Conservation (phyloP, 2,797 vertebrate genomes). For the Eulemur rubriventer region DNA sequence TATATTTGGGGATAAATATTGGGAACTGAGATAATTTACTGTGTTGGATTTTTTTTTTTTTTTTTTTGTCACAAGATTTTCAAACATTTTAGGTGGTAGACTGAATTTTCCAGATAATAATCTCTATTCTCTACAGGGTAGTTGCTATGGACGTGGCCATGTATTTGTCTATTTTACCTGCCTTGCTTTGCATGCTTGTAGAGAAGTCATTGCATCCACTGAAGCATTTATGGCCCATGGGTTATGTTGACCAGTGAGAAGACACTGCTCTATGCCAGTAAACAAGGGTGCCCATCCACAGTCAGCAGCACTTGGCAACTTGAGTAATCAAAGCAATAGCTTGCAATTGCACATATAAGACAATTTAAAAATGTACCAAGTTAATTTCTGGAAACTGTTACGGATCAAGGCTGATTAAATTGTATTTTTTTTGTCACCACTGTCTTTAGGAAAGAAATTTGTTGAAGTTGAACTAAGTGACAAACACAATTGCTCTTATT, state of each 20-base stretch:
- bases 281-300: neutral
- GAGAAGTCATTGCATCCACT: neutral
- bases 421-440: neutral
- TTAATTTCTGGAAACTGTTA: constrained; percentile 61
- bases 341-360: constrained; percentile 21
- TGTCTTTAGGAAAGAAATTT: constrained; percentile 48
- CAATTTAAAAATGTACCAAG: constrained; percentile 52
- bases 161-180: neutral
- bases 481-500: neutral
- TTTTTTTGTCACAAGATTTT: neutral
- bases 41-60: neutral
- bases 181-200: neutral
- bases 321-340: neutral
- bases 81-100: neutral
- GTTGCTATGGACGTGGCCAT: neutral
- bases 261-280: neutral
- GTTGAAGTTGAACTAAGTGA: constrained; percentile 47
- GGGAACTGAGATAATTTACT: neutral
- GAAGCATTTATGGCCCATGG: neutral
- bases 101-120: constrained; percentile 17
- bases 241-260: neutral
- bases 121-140: neutral
- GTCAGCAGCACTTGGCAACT: neutral
- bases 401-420: constrained; percentile 34
- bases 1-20: neutral